phyloP scores from a whole-genome alignment of 1,140 invertebrate genomes.

The Dinoponera quadriceps region DNA sequence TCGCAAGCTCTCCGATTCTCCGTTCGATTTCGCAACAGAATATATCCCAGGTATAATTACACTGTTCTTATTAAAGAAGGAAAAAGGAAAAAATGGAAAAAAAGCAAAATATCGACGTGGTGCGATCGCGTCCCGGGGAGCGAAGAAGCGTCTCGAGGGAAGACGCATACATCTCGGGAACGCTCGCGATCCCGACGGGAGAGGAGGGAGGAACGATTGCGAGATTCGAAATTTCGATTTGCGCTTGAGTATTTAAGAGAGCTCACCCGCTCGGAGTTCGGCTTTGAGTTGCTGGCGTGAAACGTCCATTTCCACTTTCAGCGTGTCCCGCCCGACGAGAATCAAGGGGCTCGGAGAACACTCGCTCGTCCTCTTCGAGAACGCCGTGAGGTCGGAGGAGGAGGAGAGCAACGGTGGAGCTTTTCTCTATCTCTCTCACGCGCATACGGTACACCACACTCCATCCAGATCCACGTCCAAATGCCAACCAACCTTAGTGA shows the following conservation, averaged over 20 bases:
- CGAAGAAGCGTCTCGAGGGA: neutral
- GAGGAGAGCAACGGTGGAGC: constrained; percentile 45
- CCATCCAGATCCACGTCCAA: constrained; percentile 85
- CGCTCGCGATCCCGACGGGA: neutral
- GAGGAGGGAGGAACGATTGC: neutral
- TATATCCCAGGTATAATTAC: too few relatives aligned
- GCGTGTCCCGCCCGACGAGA: too few relatives aligned
- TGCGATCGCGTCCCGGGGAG: too few relatives aligned
- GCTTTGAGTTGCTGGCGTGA: too few relatives aligned
- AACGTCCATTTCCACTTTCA: too few relatives aligned
- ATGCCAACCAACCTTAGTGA: constrained; percentile 77
- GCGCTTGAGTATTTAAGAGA: too few relatives aligned
- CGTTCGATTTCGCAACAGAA: neutral
- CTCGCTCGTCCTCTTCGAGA: constrained; percentile 42
- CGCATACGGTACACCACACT: constrained; percentile 80
- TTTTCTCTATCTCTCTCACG: constrained; percentile 74
- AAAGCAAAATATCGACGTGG: too few relatives aligned
- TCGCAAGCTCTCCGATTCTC: constrained; percentile 1
- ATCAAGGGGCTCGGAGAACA: constrained; percentile 29
- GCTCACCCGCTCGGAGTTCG: too few relatives aligned
- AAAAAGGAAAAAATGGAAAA: too few relatives aligned
- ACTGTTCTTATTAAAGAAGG: too few relatives aligned
- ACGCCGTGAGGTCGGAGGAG: constrained; percentile 22
- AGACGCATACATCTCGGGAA: neutral
- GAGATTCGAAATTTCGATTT: neutral